Conservation (phyloP, 2,888 invertebrate genomes). For the Drosophila borborema region DNA sequence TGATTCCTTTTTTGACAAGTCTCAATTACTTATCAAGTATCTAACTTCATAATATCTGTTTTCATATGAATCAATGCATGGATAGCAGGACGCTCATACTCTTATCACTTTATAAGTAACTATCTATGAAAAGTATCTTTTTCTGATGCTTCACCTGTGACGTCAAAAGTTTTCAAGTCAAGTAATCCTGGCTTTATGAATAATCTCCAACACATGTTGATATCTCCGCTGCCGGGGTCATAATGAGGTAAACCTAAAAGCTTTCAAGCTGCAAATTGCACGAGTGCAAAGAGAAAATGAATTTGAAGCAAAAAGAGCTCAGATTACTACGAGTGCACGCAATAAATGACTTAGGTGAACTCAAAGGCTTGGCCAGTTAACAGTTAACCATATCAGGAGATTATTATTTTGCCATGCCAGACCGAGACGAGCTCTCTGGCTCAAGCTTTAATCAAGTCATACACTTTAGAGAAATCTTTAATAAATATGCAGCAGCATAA, state of each 20-base stretch:
- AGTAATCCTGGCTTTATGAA: not conserved
- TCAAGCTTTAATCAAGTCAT: not conserved
- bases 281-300: conserved; percentile 75
- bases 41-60: too few species aligned
- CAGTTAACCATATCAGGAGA: not conserved
- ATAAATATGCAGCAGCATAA: conserved; percentile 14
- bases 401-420: not conserved
- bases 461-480: not conserved
- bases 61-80: too few species aligned
- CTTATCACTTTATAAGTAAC: not conserved
- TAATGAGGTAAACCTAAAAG: not conserved
- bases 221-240: too few species aligned
- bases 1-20: too few species aligned
- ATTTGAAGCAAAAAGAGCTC: conserved; percentile 73
- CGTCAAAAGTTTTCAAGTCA: not conserved
- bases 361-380: conserved; percentile 3
- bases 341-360: not conserved
- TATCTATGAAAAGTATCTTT: not conserved
- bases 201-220: not conserved
- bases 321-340: conserved; percentile 65
- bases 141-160: not conserved
- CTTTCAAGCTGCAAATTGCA: not conserved
- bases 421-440: not conserved
- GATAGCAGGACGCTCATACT: not conserved
- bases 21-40: too few species aligned